Evolutionary conservation across 2,113 vertebrate genomes (phyloP).

Genomic region (Euleptes europaea): DNA sequence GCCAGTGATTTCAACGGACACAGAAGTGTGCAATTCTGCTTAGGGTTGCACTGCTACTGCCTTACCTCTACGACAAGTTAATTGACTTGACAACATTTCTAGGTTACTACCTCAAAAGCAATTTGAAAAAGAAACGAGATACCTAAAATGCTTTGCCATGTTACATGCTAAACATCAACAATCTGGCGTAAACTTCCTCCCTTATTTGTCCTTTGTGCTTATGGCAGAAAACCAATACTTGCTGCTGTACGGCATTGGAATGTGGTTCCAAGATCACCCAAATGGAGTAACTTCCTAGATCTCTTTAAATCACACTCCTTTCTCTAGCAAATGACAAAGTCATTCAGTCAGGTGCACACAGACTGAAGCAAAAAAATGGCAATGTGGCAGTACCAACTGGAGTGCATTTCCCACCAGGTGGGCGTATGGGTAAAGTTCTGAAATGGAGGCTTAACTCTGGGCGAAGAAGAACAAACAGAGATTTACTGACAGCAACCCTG

Average conservation of each 20-base stretch:
- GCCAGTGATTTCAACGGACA: no score
- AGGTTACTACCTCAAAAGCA: background rate
- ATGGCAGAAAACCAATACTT: background rate
- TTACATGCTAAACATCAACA: background rate
- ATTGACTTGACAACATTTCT: background rate
- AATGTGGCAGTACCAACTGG: background rate
- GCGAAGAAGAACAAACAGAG: background rate
- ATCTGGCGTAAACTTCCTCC: background rate
- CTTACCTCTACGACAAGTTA: background rate
- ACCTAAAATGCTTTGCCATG: background rate
- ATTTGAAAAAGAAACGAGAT: background rate
- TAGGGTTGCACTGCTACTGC: no score
- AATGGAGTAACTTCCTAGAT: background rate
- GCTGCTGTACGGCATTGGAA: background rate
- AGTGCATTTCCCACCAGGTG: background rate
- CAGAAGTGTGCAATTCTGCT: no score
- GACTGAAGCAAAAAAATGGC: no score
- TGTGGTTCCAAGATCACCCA: background rate
- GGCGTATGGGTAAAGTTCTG: background rate
- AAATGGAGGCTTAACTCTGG: background rate
- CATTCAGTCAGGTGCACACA: background rate
- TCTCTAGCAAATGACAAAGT: background rate
- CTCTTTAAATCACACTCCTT: background rate
- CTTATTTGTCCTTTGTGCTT: background rate
- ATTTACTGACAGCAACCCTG: background rate